Evolutionary conservation across 1,140 invertebrate species (phyloP), one percentile per base, ranked within the genome.

Genomic region (Polypedilum pembai): DNA sequence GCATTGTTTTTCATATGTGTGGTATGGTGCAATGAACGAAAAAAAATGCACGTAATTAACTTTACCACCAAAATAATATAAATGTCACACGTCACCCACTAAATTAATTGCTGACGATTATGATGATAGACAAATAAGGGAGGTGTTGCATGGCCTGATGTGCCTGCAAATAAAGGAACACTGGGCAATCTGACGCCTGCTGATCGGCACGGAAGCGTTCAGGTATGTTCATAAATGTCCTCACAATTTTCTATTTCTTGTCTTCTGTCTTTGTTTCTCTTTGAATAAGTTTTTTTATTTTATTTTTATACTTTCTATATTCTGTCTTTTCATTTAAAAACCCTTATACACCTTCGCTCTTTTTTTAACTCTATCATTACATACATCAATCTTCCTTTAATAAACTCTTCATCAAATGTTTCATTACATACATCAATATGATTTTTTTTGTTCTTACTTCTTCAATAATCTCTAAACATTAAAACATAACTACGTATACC

Each of bases 201-300:
- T 80, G 94, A 95, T 86, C 90, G 94, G 83, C 94, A 95, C 84
- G 94, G 94, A 83, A 95, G 93, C 81, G 93, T 95, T 79, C 93
- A 95, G 92, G 92, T 95, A 87, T 87, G 86, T 85, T 78, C 76
- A 56, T 56, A 56, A 45, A 56, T 56, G 45, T 56, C 45, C 45
- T 56, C 45, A 56, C 81, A 79, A 78, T 75, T 73, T 76, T 76
- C 76, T 74, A 75, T 15, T 73, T 74, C 72, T 76, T 74, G 7
- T 40, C 18, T 72, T 24, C 17, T 17, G 73, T 24, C 45, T 10
- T 66, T 18, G 75, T 73, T 75, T 45, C 17, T 74, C 74, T 20
- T 72, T 63, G 15, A 24, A 78, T 21, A 66, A 63, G 40, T 73
- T 66, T 45, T 75, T 72, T 76, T 74, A 40, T 75, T 74, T 74